Evolutionary conservation across 2,888 invertebrate genomes (phyloP).

Genomic region (Herminia tarsipennalis): DNA sequence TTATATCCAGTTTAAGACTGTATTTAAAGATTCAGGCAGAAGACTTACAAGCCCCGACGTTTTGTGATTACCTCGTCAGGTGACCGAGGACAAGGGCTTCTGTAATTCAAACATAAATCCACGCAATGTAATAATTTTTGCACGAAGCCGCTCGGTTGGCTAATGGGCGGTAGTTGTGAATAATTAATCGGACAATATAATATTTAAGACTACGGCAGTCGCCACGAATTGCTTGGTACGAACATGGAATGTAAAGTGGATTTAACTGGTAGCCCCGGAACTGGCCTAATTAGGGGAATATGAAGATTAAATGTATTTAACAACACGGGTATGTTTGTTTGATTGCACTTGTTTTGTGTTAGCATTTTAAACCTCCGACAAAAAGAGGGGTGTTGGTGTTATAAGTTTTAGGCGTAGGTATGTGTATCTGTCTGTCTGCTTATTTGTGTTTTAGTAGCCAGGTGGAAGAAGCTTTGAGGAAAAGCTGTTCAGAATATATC

Average conservation of each 20-base stretch:
- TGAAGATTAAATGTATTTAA: neutral
- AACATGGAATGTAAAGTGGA: constrained; percentile 10
- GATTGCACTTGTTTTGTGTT: neutral
- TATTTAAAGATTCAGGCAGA: neutral
- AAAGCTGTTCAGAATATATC: no score
- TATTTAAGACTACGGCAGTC: constrained; percentile 23
- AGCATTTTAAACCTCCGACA: no score
- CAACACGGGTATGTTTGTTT: neutral
- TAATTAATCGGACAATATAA: constrained; percentile 40
- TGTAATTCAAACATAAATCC: constrained; percentile 25
- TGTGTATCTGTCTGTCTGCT: no score
- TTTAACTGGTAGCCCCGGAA: neutral
- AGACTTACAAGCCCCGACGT: neutral
- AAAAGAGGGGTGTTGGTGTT: no score
- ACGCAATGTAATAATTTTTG: constrained; percentile 33
- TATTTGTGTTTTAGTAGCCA: no score
- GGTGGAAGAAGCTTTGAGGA: no score
- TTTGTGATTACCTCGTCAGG: no score
- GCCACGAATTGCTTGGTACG: constrained; percentile 11
- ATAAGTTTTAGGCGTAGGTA: no score
- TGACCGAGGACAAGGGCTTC: neutral
- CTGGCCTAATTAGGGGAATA: neutral
- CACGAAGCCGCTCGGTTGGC: constrained; percentile 23
- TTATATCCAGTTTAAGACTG: no score
- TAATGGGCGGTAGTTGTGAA: constrained; percentile 41